These are phyloP conservation scores for Sminthurides bifidus DNA, from an alignment of 1,140 invertebrate genomes.

Conservation along the genomic window DNA sequence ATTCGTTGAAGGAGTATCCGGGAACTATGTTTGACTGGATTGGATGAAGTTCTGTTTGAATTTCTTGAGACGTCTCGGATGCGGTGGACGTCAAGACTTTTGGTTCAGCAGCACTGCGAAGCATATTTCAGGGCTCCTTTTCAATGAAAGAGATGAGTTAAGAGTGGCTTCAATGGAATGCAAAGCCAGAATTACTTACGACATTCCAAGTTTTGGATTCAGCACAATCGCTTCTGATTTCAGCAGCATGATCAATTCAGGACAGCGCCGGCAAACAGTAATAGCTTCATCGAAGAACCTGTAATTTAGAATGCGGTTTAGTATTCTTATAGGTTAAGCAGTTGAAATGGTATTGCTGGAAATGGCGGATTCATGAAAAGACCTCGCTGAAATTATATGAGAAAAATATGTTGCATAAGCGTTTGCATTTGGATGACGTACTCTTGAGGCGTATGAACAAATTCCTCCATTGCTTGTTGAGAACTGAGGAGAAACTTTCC, in stretches of 20 bases:
- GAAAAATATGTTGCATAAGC: too few relatives aligned
- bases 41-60: constrained; percentile 22
- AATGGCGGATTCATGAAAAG: too few relatives aligned
- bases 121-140: constrained; percentile 6
- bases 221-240: constrained; percentile 13
- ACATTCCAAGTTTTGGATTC: neutral
- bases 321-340: too few relatives aligned
- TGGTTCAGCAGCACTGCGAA: constrained; percentile 7
- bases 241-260: constrained; percentile 20
- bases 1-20: constrained; percentile 59
- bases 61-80: too few relatives aligned
- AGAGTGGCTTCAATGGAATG: neutral
- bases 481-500: neutral
- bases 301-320: too few relatives aligned
- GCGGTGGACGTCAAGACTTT: too few relatives aligned
- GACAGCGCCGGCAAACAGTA: constrained; percentile 16
- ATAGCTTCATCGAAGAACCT: constrained; percentile 10
- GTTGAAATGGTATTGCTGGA: too few relatives aligned
- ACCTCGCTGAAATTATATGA: too few relatives aligned
- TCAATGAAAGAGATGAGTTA: neutral
- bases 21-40: constrained; percentile 14
- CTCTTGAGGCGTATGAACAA: too few relatives aligned
- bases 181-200: neutral
- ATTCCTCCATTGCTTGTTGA: too few relatives aligned
- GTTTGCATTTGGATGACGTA: too few relatives aligned